Evolutionary conservation across 2,888 invertebrate species (phyloP), one percentile per base, ranked within the genome.

Genomic region (Ectobius pallidus): DNA sequence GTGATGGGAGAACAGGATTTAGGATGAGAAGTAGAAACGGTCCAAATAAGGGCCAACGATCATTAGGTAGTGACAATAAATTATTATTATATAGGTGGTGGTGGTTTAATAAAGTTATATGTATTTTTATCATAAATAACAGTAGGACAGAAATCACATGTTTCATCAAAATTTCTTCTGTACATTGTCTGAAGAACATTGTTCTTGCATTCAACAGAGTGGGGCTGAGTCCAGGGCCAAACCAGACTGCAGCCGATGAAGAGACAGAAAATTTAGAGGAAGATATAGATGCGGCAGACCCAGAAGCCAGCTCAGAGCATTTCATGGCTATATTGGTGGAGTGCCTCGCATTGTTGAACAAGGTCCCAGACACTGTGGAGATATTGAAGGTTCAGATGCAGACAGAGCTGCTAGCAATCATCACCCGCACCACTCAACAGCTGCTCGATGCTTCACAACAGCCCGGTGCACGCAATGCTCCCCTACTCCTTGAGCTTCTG

Each of bases 291-390:
- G 81, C 85, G n/a, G 78, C 83, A 22, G 88, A 89, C 81, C 86
- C 87, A 1, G 89, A 89, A 78, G 84, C 87, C 67, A 87, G 89
- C 81, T 86, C 89, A 63, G 87, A 88, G 76, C 88, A 91, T 80
- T 92, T 91, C 75, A 90, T 95, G 80, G 91, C 93, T 79, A 89
- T 93, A 78, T 87, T 96, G 55, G 89, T 96, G 0, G 95, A 96
- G 81, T 95, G 96, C 75, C 87, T 97, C 69, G 93, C 92, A 16
- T 88, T 93, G 73, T 84, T 97, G 75, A 91, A 92, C 69, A 94
- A 93, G 81, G 86, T 96, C 78, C 92, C 93, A 69, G 95, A 94
- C 78, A 93, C 95, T 25, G 88, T 96, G 44, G 94, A 95, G 86
- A 93, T 92, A 81, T 78, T 96, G 78, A 92, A 93, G 83, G 88